Evolutionary conservation across 2,888 invertebrate species (phyloP).

Genomic region (Plutella xylostella): DNA sequence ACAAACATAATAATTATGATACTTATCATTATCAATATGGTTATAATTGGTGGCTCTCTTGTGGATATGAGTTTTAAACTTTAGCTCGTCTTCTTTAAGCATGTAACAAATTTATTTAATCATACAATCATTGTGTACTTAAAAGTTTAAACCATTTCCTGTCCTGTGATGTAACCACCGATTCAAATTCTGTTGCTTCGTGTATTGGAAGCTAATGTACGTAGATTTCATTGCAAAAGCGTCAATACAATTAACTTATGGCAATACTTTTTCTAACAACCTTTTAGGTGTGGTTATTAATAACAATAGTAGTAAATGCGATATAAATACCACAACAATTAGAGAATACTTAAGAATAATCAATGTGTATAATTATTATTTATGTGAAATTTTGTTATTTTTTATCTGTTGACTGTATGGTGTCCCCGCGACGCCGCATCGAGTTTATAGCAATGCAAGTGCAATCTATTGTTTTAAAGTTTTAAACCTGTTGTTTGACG

Average conservation of each 20-base stretch:
- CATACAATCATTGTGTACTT: slow-evolving; percentile 1
- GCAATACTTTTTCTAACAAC: slow-evolving; percentile 48
- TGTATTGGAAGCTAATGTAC: slow-evolving; percentile 40
- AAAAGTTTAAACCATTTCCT: not conserved
- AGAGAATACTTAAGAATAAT: slow-evolving; percentile 47
- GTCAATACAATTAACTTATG: slow-evolving; percentile 39
- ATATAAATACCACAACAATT: slow-evolving; percentile 26
- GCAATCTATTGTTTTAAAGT: too few species aligned
- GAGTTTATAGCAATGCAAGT: too few species aligned
- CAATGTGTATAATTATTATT: slow-evolving; percentile 31
- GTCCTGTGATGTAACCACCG: not conserved
- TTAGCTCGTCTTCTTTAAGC: not conserved
- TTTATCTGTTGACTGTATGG: slow-evolving; percentile 42
- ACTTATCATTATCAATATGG: too few species aligned
- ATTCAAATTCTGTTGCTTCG: not conserved
- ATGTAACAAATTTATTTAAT: slow-evolving; percentile 1
- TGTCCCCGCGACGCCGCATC: too few species aligned
- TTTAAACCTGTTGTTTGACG: too few species aligned
- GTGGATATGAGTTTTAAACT: slow-evolving; percentile 36
- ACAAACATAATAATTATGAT: slow-evolving; percentile 28
- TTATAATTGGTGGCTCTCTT: slow-evolving; percentile 50
- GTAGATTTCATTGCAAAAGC: slow-evolving; percentile 49
- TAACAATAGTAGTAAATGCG: slow-evolving; percentile 60
- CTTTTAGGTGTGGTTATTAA: slow-evolving; percentile 59
- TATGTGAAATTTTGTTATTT: slow-evolving; percentile 36